These are phyloP conservation scores for Penaeus monodon DNA, from an alignment of 2,888 invertebrate genomes.

Conservation along the genomic window DNA sequence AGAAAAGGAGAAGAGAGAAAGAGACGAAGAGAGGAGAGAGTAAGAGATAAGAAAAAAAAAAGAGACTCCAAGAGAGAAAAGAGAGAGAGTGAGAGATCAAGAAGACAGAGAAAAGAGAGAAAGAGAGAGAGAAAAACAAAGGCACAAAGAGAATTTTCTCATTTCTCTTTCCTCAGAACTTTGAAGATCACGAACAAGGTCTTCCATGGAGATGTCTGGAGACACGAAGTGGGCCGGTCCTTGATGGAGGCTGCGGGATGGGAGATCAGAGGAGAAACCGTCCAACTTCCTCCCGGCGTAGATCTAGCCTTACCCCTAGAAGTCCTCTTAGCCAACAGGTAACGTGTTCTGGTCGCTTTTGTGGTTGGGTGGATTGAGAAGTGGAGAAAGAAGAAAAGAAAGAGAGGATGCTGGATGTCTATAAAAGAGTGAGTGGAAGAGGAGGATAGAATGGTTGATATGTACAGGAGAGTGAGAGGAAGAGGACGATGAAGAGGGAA, in stretches of 20 bases:
- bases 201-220: constrained; percentile 41
- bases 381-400: too few relatives aligned
- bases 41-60: too few relatives aligned
- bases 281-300: constrained; percentile 30
- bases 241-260: constrained; percentile 54
- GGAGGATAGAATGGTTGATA: too few relatives aligned
- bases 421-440: too few relatives aligned
- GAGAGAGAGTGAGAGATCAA: too few relatives aligned
- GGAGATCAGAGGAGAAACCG: constrained; percentile 25
- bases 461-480: too few relatives aligned
- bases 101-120: too few relatives aligned
- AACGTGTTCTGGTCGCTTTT: background rate
- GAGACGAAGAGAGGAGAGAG: too few relatives aligned
- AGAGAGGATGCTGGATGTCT: background rate
- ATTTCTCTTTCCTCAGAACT: constrained; percentile 12
- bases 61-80: too few relatives aligned
- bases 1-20: too few relatives aligned
- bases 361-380: background rate
- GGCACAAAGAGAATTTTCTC: background rate
- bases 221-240: constrained; percentile 29
- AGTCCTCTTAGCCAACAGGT: constrained; percentile 40
- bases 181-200: constrained; percentile 47
- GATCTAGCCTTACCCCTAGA: background rate
- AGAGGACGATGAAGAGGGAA: too few relatives aligned
- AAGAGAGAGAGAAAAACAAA: too few relatives aligned